Evolutionary conservation across 1,140 invertebrate genomes (phyloP), one percentile per base, ranked within the genome.

Genomic region (Phymorhynchus buccinoides): DNA sequence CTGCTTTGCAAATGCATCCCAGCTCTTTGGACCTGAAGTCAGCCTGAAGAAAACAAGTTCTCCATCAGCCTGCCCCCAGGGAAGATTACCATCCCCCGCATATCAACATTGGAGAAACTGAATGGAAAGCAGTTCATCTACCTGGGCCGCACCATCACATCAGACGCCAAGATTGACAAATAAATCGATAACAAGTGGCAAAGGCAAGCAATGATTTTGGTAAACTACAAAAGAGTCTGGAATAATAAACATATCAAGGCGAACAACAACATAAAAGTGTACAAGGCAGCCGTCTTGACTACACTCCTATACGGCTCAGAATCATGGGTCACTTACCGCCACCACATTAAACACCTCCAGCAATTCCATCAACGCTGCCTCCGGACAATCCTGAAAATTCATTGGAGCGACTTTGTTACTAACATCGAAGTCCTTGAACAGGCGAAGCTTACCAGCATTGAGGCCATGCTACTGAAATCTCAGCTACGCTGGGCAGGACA

Each of bases 261-360:
- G 39, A 18, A 68, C 32, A 83, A 80, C 27, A 86, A 81, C 32
- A 75, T 86, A 4, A 82, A 27, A 16, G 80, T 86, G 9, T 86
- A 83, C 80, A 86, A 44, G 32, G 85, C 79, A 39, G 52, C 75
- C 30, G 68, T 86, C 4, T 56, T 83, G n/a, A 68, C 84, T 27
- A 86, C 80, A 16, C 80, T 73, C n/a, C 80, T 83, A 12, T 83
- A 83, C 71, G 80, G 80, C n/a, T 44, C 80, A 30, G 52, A 77
- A n/a, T 48, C 83, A 2, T 80, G 78, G 84, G 84, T 85, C 56
- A 80, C 48, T 32, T 85, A 81, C 56, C 39, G 44, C n/a, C 78
- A 66, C 84, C 73, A 62, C 39, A 48, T 81, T 30, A 35, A 0
- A 32, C 56, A 35, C n/a, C 84, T 85, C 22, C 12, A 52, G 48